Evolutionary conservation across 2,113 vertebrate species (phyloP).

Genomic region (Labrus mixtus): DNA sequence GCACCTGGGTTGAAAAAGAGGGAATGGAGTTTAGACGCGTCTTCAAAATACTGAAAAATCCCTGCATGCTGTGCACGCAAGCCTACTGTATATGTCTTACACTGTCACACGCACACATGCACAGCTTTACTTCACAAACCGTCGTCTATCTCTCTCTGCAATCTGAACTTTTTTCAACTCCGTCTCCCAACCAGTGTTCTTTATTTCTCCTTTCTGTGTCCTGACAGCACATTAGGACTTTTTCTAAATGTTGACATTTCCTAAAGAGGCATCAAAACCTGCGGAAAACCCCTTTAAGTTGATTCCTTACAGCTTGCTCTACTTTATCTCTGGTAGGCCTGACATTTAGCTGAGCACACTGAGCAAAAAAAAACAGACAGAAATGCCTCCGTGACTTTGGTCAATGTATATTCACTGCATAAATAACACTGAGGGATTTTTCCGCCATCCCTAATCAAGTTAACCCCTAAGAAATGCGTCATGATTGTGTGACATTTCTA

Average conservation of each 20-base stretch:
- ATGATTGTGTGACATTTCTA: constrained; percentile 83
- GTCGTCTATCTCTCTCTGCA: constrained; percentile 30
- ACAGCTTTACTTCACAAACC: constrained; percentile 23
- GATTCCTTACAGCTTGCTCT: constrained; percentile 31
- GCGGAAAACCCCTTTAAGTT: constrained; percentile 45
- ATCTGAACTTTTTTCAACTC: constrained; percentile 41
- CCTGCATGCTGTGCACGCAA: not conserved
- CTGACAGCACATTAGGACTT: constrained; percentile 61
- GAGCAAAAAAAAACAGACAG: constrained; percentile 26
- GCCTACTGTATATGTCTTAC: not conserved
- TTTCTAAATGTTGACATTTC: constrained; percentile 73
- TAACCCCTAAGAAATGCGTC: constrained; percentile 74
- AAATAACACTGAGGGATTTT: constrained; percentile 70
- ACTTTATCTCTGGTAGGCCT: constrained; percentile 65
- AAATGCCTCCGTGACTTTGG: constrained; percentile 45
- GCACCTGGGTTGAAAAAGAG: constrained; percentile 85
- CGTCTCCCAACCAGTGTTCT: constrained; percentile 36
- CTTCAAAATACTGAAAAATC: constrained; percentile 9
- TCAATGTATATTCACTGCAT: constrained; percentile 66
- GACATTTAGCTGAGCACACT: constrained; percentile 69
- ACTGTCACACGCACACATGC: not conserved
- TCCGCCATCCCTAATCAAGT: constrained; percentile 79
- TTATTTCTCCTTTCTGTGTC: constrained; percentile 44
- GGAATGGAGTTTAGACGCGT: constrained; percentile 17
- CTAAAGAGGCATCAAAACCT: constrained; percentile 69